phyloP scores from a whole-genome alignment of 1,140 invertebrate species.

The Sycophila sp. region DNA sequence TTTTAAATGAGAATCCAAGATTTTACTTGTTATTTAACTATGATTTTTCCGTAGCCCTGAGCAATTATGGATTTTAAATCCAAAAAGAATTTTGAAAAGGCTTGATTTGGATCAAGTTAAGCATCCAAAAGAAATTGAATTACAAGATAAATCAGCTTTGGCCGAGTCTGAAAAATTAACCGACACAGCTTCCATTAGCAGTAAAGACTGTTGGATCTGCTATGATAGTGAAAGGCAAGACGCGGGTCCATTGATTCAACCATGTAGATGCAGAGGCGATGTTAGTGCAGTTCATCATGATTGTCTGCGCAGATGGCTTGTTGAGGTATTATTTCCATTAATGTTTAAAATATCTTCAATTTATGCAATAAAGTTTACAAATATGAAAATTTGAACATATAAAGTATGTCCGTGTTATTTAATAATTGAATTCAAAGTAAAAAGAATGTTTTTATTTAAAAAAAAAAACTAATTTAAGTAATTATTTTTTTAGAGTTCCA shows the following conservation, averaged over 20 bases:
- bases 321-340: constrained; percentile 73
- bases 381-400: too few species aligned
- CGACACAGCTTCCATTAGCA: constrained; percentile 60
- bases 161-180: constrained; percentile 47
- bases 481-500: constrained; percentile 72
- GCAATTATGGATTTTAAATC: constrained; percentile 93
- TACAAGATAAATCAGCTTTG: constrained; percentile 62
- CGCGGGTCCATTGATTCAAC: constrained; percentile 83
- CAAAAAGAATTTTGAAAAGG: constrained; percentile 81
- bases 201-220: constrained; percentile 91
- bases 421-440: too few species aligned
- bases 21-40: not conserved
- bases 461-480: too few species aligned
- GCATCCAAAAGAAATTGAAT: constrained; percentile 66
- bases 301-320: constrained; percentile 88
- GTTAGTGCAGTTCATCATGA: constrained; percentile 91
- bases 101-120: constrained; percentile 64
- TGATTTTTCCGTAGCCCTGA: constrained; percentile 73
- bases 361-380: too few species aligned
- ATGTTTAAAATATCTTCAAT: too few species aligned
- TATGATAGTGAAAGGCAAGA: constrained; percentile 85
- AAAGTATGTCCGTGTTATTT: too few species aligned
- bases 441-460: too few species aligned
- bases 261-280: constrained; percentile 90
- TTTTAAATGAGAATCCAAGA: too few species aligned